phyloP scores from a whole-genome alignment of 2,113 vertebrate genomes.

The Carassius gibelio region DNA sequence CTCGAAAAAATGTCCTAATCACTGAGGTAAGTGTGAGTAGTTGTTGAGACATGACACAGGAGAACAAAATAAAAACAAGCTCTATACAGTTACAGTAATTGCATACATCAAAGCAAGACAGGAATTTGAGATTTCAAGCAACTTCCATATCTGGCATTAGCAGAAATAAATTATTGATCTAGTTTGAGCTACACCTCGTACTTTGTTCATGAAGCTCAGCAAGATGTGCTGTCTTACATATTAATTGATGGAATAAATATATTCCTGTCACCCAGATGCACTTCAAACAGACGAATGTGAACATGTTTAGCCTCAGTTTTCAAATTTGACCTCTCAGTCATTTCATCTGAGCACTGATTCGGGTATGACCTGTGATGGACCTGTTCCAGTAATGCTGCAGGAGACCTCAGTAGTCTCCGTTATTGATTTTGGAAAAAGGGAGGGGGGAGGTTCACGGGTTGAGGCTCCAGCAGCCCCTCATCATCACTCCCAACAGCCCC shows the following conservation, averaged over 20 bases:
- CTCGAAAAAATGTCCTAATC: not conserved
- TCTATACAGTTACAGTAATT: not conserved
- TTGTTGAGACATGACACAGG: not conserved
- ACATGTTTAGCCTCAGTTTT: constrained; percentile 28
- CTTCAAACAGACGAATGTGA: constrained; percentile 26
- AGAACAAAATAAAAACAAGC: not conserved
- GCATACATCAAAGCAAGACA: not conserved
- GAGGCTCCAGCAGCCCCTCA: constrained; percentile 37
- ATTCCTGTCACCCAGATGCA: not conserved
- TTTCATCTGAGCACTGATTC: constrained; percentile 12
- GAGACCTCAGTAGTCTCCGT: constrained; percentile 34
- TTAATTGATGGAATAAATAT: constrained; percentile 10
- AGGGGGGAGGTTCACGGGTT: constrained; percentile 31
- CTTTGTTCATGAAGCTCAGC: constrained; percentile 1
- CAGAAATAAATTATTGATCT: not conserved
- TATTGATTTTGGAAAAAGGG: constrained; percentile 35
- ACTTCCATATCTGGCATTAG: not conserved
- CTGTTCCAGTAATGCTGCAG: constrained; percentile 37
- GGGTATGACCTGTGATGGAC: constrained; percentile 37
- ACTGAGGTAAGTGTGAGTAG: not conserved
- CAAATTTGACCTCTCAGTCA: constrained; percentile 22
- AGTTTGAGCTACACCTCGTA: not conserved
- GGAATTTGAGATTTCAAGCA: not conserved
- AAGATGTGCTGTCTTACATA: constrained; percentile 19
- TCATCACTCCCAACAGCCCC: constrained; percentile 44